phyloP scores from a whole-genome alignment of 1,140 invertebrate genomes.

The Agraylea sexmaculata region DNA sequence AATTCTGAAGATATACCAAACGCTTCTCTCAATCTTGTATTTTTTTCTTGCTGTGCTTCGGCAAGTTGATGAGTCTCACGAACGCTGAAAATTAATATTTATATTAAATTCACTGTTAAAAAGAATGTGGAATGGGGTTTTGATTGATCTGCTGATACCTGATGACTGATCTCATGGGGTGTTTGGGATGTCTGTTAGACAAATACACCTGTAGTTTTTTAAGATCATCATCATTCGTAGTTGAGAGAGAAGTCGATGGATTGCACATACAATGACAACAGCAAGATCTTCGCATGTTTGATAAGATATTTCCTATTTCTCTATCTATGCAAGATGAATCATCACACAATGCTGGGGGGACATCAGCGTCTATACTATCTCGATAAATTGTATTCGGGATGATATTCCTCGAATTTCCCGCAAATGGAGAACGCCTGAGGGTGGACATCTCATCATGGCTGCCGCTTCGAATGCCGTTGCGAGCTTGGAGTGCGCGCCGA shows the following conservation, averaged over 20 bases:
- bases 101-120: conserved; percentile 1
- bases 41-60: conserved; percentile 93
- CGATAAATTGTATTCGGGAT: not conserved
- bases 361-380: conserved; percentile 9
- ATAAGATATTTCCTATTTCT: conserved; percentile 32
- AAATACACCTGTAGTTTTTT: conserved; percentile 44
- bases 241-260: conserved; percentile 21
- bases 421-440: not conserved
- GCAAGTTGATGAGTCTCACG: conserved; percentile 92
- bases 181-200: conserved; percentile 35
- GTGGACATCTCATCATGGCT: not conserved
- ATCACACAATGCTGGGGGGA: conserved; percentile 20
- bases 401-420: not conserved
- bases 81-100: conserved; percentile 51
- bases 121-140: not conserved
- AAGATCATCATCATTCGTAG: conserved; percentile 25
- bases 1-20: conserved; percentile 92
- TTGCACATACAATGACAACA: conserved; percentile 31
- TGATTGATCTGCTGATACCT: conserved; percentile 32
- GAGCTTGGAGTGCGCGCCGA: conserved; percentile 26
- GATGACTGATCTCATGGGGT: conserved; percentile 47
- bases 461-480: not conserved
- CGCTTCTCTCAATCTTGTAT: conserved; percentile 80
- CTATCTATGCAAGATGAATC: conserved; percentile 26
- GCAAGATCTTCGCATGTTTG: conserved; percentile 32